A percentile compares a stretch with the other conserved stretches of the same genome.
Evolutionary conservation across 2,888 invertebrate genomes (phyloP).

Genomic region (Xestoiulus laeticollis): DNA sequence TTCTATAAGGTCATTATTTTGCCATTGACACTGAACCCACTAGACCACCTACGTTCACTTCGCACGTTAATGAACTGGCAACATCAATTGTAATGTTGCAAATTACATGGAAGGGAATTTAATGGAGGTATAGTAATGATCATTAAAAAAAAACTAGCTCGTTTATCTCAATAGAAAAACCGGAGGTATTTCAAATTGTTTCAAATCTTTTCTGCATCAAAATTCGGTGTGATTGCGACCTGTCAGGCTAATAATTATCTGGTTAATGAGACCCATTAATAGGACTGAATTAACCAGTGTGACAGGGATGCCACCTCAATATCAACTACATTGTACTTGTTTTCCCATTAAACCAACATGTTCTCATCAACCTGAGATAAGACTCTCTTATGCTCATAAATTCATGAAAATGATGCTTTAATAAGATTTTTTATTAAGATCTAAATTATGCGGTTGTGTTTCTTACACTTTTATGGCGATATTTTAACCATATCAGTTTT

Average conservation of each 20-base stretch:
- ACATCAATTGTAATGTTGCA: not conserved
- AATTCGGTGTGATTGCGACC: not conserved
- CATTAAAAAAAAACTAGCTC: not conserved
- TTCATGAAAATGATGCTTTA: too few relatives aligned
- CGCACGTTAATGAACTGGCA: not conserved
- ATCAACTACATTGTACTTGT: too few relatives aligned
- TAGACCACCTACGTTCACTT: not conserved
- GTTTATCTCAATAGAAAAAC: not conserved
- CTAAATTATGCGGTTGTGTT: too few relatives aligned
- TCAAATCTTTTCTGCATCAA: not conserved
- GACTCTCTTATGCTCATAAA: too few relatives aligned
- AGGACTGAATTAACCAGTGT: not conserved
- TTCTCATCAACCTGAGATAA: too few relatives aligned
- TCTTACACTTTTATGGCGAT: too few relatives aligned
- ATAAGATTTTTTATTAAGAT: too few relatives aligned
- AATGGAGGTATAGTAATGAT: conserved; percentile 7
- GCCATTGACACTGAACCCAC: not conserved
- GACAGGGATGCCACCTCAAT: not conserved
- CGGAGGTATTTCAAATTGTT: not conserved
- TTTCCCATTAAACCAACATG: not conserved
- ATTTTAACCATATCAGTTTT: too few relatives aligned
- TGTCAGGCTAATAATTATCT: not conserved
- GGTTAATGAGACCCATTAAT: not conserved
- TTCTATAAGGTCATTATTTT: not conserved
- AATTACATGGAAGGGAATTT: not conserved